Evolutionary conservation across 2,888 invertebrate species (phyloP).

Genomic region (Synergus itoensis): DNA sequence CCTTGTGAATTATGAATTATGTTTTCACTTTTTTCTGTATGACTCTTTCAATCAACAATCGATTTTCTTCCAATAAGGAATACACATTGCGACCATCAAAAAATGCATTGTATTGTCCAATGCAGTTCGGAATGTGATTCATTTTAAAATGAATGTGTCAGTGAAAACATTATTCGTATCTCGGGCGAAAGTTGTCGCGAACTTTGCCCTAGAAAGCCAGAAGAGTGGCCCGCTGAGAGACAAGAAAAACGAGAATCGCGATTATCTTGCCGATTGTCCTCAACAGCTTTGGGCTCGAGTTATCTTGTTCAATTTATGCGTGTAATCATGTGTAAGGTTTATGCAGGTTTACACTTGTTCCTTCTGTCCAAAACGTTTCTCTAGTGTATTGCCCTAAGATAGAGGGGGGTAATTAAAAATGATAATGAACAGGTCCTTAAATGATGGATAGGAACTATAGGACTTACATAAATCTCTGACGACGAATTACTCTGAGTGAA

Average conservation of each 20-base stretch:
- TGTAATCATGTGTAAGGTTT: neutral
- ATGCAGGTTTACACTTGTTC: neutral
- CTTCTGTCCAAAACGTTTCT: conserved; percentile 2
- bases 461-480: conserved; percentile 3
- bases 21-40: neutral
- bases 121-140: neutral
- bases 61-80: neutral
- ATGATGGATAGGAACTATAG: neutral
- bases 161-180: conserved; percentile 27
- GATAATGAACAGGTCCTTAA: conserved; percentile 24
- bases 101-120: neutral
- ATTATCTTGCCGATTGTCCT: conserved; percentile 45
- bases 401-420: neutral
- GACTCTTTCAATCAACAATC: neutral
- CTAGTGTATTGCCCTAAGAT: conserved; percentile 10
- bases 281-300: neutral
- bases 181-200: conserved; percentile 37
- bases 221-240: conserved; percentile 17
- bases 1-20: neutral
- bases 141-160: too few relatives aligned
- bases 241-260: conserved; percentile 48
- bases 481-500: conserved; percentile 7
- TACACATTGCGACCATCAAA: neutral
- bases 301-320: conserved; percentile 11
- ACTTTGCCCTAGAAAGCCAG: conserved; percentile 41